A percentile compares a stretch with the other conserved stretches of the same genome.
These are phyloP conservation scores for Miltochrista miniata DNA, from an alignment of 2,888 invertebrate species.

Conservation along the genomic window DNA sequence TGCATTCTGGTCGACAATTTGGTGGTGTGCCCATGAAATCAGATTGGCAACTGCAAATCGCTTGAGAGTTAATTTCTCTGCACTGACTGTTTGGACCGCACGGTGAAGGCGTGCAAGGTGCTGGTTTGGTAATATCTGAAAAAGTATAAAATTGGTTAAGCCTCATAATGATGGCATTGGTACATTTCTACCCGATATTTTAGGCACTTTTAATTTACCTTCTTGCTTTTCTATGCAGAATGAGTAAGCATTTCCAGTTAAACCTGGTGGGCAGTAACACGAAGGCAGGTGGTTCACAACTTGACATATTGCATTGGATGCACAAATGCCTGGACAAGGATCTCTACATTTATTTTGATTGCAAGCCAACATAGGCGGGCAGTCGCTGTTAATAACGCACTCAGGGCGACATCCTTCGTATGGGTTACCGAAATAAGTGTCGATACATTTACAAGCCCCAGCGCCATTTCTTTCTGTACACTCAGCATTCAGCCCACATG, in stretches of 20 bases:
- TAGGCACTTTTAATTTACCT: constrained; percentile 47
- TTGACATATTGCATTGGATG: constrained; percentile 88
- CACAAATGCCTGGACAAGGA: constrained; percentile 91
- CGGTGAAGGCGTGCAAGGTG: constrained; percentile 88
- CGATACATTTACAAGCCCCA: constrained; percentile 88
- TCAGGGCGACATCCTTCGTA: constrained; percentile 90
- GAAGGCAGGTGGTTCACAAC: constrained; percentile 90
- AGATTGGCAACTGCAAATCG: constrained; percentile 88
- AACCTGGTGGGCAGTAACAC: constrained; percentile 87
- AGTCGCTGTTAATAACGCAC: constrained; percentile 91
- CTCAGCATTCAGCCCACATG: constrained; percentile 86
- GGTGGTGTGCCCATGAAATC: constrained; percentile 90
- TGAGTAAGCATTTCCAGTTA: constrained; percentile 88
- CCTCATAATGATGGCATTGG: background rate
- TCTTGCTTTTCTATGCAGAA: constrained; percentile 80
- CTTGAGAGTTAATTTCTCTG: constrained; percentile 86
- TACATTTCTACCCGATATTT: background rate
- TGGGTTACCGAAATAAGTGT: constrained; percentile 79
- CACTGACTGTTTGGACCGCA: constrained; percentile 92
- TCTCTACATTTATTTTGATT: constrained; percentile 90
- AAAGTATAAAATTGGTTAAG: constrained; percentile 21
- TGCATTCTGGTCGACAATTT: constrained; percentile 92
- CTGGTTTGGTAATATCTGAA: constrained; percentile 65
- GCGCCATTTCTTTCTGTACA: constrained; percentile 86
- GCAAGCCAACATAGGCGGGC: constrained; percentile 88